These are phyloP conservation scores for Hexactinellida sp. DNA, from an alignment of 37 sponge, comb jelly and placozoan genomes.

Conservation along the genomic window DNA sequence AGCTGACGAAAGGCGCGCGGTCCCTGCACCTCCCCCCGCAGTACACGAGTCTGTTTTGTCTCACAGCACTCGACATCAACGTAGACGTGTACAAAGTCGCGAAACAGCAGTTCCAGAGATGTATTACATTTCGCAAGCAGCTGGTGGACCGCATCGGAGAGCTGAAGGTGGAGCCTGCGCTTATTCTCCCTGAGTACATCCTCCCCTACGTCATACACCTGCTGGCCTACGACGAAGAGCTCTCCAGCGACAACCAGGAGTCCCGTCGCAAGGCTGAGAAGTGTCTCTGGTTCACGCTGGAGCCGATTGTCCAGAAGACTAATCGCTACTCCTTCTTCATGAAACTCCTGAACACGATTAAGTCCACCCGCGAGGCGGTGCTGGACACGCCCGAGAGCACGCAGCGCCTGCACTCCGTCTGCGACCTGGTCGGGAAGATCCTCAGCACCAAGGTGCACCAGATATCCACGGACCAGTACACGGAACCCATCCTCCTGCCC, in stretches of 20 bases:
- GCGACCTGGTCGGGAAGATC: background rate
- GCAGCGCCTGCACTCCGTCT: background rate
- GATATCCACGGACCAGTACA: background rate
- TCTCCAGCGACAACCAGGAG: background rate
- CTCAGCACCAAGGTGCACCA: background rate
- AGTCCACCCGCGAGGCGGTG: background rate
- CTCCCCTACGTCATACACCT: slow-evolving; percentile 3
- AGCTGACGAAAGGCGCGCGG: background rate
- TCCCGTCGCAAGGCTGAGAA: background rate
- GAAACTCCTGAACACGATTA: slow-evolving; percentile 1
- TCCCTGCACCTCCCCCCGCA: background rate
- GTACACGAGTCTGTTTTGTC: slow-evolving; percentile 8
- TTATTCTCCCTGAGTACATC: background rate
- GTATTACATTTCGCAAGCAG: background rate
- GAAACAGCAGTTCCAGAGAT: slow-evolving; percentile 4
- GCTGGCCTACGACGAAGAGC: background rate
- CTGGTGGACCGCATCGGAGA: background rate
- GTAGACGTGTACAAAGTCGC: background rate
- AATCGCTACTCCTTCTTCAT: background rate
- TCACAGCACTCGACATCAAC: background rate
- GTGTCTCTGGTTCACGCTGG: background rate
- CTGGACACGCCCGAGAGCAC: background rate
- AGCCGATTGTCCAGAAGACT: slow-evolving; percentile 1
- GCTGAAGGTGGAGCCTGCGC: background rate
- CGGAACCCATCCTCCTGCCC: background rate